phyloP scores from a whole-genome alignment of 2,113 vertebrate species.

The Chaenocephalus aceratus region DNA sequence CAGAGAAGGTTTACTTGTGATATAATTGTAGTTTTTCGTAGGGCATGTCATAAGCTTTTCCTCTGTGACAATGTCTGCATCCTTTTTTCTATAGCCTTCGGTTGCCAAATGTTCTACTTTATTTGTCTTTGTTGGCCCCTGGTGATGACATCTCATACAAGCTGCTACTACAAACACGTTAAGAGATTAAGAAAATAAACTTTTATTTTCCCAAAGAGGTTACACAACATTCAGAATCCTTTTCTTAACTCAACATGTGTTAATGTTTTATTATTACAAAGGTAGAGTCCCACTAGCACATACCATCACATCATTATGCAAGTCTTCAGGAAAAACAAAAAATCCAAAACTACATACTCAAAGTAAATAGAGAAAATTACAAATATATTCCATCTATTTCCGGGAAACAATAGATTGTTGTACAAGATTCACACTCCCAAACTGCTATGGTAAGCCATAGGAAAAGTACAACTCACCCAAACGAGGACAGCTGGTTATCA shows the following conservation, averaged over 20 bases:
- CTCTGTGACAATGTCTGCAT: neutral
- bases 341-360: constrained; percentile 54
- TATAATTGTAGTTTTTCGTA: neutral
- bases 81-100: neutral
- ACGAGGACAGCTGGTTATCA: constrained; percentile 24
- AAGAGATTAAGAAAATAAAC: constrained; percentile 50
- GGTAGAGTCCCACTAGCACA: constrained; percentile 46
- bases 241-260: constrained; percentile 58
- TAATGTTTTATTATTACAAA: constrained; percentile 71
- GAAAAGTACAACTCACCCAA: constrained; percentile 64
- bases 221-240: constrained; percentile 72
- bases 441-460: constrained; percentile 44
- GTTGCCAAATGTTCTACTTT: neutral
- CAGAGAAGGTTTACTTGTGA: constrained; percentile 4
- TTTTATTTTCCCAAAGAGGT: constrained; percentile 69
- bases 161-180: neutral
- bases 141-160: constrained; percentile 17
- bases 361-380: constrained; percentile 76
- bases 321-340: constrained; percentile 49
- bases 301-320: constrained; percentile 32
- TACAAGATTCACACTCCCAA: constrained; percentile 67
- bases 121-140: constrained; percentile 31
- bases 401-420: constrained; percentile 69
- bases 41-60: neutral
- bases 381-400: constrained; percentile 79